phyloP scores from a whole-genome alignment of 2,888 invertebrate species.

The Trisateles emortualis region DNA sequence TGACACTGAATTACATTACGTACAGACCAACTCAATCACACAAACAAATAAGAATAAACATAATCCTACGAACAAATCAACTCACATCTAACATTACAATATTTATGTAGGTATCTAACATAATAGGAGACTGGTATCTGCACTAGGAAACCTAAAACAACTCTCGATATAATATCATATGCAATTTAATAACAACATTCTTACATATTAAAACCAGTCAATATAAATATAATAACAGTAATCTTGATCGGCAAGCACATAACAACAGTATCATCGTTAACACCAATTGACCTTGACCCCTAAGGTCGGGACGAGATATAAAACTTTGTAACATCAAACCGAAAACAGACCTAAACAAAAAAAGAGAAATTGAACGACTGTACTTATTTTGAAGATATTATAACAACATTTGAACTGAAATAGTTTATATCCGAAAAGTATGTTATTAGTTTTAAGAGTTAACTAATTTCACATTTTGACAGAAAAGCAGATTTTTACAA shows the following conservation, averaged over 20 bases:
- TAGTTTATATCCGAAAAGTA: neutral
- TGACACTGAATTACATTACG: no score
- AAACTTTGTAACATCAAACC: constrained; percentile 9
- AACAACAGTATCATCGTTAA: constrained; percentile 14
- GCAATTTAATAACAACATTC: neutral
- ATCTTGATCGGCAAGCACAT: constrained; percentile 12
- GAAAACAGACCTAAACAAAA: constrained; percentile 5
- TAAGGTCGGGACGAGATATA: neutral
- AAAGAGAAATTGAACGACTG: neutral
- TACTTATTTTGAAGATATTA: neutral
- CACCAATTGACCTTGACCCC: constrained; percentile 22
- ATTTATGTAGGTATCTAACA: no score
- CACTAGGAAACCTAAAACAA: no score
- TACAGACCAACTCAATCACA: no score
- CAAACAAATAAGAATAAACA: no score
- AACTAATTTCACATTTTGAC: no score
- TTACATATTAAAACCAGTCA: constrained; percentile 2
- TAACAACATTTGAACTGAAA: neutral
- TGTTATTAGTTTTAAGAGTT: no score
- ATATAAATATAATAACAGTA: constrained; percentile 7
- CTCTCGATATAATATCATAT: no score
- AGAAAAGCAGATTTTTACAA: no score
- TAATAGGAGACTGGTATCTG: no score
- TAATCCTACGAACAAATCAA: no score
- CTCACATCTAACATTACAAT: no score